These are phyloP conservation scores for Trimorus sp. DNA, from an alignment of 2,888 invertebrate genomes.

Conservation along the genomic window DNA sequence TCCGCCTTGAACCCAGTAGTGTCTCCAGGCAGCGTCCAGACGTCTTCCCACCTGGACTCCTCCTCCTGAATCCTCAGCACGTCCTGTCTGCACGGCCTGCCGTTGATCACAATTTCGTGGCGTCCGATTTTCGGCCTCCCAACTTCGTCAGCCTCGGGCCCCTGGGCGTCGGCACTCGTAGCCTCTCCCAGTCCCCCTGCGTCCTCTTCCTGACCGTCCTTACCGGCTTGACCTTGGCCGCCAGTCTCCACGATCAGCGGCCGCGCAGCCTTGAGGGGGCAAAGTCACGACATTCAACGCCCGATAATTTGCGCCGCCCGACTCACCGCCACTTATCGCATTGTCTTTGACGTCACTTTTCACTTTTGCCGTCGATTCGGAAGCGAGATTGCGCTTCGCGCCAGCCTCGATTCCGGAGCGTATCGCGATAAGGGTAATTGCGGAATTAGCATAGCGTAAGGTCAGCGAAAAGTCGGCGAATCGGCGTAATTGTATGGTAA, in stretches of 20 bases:
- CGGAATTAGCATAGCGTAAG: constrained; percentile 14
- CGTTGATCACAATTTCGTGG: constrained; percentile 84
- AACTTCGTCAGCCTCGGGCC: constrained; percentile 59
- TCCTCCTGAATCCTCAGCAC: constrained; percentile 80
- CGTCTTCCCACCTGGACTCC: constrained; percentile 77
- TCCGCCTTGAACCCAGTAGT: constrained; percentile 84
- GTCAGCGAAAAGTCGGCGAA: too few species aligned
- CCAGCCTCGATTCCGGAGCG: constrained; percentile 1
- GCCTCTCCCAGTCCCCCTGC: background rate
- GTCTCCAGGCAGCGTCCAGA: constrained; percentile 81
- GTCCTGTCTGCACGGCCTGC: constrained; percentile 82
- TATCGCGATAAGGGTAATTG: constrained; percentile 34
- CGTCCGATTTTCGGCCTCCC: constrained; percentile 23
- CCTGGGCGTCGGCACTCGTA: constrained; percentile 36
- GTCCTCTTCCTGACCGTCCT: too few species aligned
- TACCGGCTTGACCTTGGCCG: constrained; percentile 59
- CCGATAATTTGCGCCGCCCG: constrained; percentile 45
- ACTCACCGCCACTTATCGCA: constrained; percentile 54
- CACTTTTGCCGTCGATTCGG: constrained; percentile 42
- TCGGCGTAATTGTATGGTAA: background rate
- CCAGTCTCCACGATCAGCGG: constrained; percentile 51
- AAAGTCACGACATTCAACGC: constrained; percentile 60
- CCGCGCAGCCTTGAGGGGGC: constrained; percentile 61
- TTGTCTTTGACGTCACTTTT: constrained; percentile 50
- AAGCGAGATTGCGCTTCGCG: constrained; percentile 35